These are phyloP conservation scores for Atta texana DNA, from an alignment of 1,140 invertebrate genomes.

Conservation along the genomic window DNA sequence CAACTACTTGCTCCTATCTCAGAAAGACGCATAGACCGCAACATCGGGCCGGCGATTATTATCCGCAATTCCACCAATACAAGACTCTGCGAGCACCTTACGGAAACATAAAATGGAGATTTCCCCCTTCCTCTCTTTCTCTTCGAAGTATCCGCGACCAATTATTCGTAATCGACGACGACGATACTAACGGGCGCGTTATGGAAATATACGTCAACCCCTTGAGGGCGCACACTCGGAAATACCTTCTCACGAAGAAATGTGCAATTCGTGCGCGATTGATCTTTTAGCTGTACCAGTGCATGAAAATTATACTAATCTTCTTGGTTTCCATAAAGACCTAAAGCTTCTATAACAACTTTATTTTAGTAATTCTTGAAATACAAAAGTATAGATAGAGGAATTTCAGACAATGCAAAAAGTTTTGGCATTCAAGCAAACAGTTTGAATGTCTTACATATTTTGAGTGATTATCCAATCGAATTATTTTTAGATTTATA, in stretches of 20 bases:
- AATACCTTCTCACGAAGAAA: conserved; percentile 15
- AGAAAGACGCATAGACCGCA: conserved; percentile 27
- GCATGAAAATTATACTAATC: conserved; percentile 26
- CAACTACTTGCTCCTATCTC: background rate
- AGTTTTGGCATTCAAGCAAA: too few relatives aligned
- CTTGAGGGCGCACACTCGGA: conserved; percentile 18
- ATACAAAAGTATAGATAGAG: background rate
- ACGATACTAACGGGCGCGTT: conserved; percentile 41
- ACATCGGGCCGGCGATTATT: conserved; percentile 25
- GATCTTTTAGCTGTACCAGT: background rate
- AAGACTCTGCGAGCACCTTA: conserved; percentile 38
- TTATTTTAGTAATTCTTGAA: background rate
- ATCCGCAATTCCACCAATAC: conserved; percentile 25
- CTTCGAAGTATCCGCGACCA: conserved; percentile 23
- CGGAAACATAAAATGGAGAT: conserved; percentile 39
- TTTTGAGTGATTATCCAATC: too few relatives aligned
- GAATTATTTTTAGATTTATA: too few relatives aligned
- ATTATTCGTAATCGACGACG: conserved; percentile 49
- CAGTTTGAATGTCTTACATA: too few relatives aligned
- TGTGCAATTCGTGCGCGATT: background rate
- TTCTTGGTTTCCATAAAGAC: background rate
- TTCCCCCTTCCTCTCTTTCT: background rate
- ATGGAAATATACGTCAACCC: conserved; percentile 49
- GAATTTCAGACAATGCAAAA: too few relatives aligned
- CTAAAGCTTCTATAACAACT: background rate